Evolutionary conservation across 1,140 invertebrate species (phyloP).

Genomic region (Lepidurus apus): DNA sequence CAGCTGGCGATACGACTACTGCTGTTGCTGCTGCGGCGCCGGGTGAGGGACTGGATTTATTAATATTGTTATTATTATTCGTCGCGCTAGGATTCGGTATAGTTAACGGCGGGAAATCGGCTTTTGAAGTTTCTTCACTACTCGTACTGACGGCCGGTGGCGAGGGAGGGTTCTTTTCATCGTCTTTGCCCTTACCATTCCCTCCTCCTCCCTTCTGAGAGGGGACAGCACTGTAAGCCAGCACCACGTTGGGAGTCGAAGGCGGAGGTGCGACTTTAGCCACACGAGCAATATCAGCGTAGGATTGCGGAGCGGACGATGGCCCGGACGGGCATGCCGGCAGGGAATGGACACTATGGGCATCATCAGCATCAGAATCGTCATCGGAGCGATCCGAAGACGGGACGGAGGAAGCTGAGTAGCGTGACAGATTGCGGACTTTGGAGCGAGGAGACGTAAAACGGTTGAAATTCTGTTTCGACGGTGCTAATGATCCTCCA

Average conservation of each 20-base stretch:
- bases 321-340: constrained; percentile 31
- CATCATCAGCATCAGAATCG: constrained; percentile 28
- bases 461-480: background rate
- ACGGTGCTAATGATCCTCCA: background rate
- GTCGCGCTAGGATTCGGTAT: background rate
- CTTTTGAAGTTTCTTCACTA: background rate
- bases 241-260: background rate
- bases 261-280: background rate
- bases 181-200: background rate
- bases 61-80: background rate
- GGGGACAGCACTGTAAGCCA: background rate
- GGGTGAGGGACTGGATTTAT: background rate
- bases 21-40: background rate
- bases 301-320: constrained; percentile 25
- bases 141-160: background rate
- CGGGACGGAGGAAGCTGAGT: constrained; percentile 29
- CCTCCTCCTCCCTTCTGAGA: background rate
- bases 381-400: constrained; percentile 32
- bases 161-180: background rate
- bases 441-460: background rate
- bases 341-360: constrained; percentile 33
- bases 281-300: constrained; percentile 31
- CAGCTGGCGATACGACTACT: background rate
- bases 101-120: background rate
- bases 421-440: constrained; percentile 6